Conservation (phyloP, 2,113 vertebrate genomes). For the Callipepla squamata region DNA sequence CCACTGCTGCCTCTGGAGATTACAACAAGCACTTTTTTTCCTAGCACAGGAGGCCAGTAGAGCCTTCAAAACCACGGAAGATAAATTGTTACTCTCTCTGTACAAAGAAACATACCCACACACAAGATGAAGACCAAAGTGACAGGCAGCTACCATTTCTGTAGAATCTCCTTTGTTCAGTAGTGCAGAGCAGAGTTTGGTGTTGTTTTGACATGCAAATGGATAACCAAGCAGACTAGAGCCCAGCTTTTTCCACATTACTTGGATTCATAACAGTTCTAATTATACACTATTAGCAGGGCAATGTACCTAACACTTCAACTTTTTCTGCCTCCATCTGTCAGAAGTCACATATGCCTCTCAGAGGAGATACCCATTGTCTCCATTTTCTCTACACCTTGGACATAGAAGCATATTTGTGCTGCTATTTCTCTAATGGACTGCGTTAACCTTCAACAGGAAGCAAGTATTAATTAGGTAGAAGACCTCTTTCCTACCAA, state of each 20-base stretch:
- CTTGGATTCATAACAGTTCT: background rate
- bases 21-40: background rate
- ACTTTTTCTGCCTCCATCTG: background rate
- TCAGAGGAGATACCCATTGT: background rate
- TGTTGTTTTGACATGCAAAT: background rate
- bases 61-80: background rate
- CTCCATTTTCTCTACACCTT: background rate
- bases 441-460: background rate
- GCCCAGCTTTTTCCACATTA: background rate
- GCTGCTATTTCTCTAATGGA: background rate
- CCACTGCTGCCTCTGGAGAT: background rate
- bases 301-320: background rate
- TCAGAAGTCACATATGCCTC: background rate
- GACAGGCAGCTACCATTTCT: background rate
- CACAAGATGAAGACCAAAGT: background rate
- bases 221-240: background rate
- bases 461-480: background rate
- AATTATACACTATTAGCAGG: background rate
- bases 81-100: background rate
- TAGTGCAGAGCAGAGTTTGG: accelerated
- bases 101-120: background rate
- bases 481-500: background rate
- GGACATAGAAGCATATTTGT: background rate
- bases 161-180: background rate
- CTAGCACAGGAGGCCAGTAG: background rate